Evolutionary conservation across 2,113 vertebrate species (phyloP).

Genomic region (Protobothrops flavoviridis): DNA sequence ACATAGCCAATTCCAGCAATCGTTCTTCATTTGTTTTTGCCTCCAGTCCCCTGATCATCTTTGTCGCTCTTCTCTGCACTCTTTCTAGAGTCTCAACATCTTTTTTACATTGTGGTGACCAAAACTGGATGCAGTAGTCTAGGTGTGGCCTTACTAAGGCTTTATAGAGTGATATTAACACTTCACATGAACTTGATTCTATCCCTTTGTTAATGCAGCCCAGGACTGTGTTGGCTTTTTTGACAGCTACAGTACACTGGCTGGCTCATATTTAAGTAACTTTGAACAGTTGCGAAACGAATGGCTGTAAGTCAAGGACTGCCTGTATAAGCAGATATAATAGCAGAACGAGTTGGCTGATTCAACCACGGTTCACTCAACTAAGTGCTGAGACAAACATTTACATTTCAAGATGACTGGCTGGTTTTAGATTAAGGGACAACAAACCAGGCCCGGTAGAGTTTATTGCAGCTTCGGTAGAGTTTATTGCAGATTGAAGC

Average conservation of each 20-base stretch:
- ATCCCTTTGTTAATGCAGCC: background rate
- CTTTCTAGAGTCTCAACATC: too few species aligned
- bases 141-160: background rate
- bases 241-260: background rate
- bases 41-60: too few species aligned
- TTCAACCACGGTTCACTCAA: background rate
- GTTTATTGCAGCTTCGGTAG: background rate
- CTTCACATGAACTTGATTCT: background rate
- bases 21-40: too few species aligned
- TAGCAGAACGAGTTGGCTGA: background rate
- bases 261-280: background rate
- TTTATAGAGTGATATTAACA: background rate
- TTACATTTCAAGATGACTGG: background rate
- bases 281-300: background rate
- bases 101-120: too few species aligned
- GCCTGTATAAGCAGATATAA: background rate
- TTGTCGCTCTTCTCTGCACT: too few species aligned
- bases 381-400: background rate
- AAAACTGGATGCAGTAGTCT: too few species aligned
- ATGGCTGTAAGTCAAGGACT: background rate
- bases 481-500: background rate
- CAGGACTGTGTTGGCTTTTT: background rate
- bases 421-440: background rate
- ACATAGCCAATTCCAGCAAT: too few species aligned
- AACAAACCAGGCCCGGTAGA: background rate